A percentile compares a stretch with the other conserved stretches of the same genome.
These are phyloP conservation scores for Echinops telfairi DNA, from an alignment of 2,113 vertebrate species.

Conservation along the genomic window DNA sequence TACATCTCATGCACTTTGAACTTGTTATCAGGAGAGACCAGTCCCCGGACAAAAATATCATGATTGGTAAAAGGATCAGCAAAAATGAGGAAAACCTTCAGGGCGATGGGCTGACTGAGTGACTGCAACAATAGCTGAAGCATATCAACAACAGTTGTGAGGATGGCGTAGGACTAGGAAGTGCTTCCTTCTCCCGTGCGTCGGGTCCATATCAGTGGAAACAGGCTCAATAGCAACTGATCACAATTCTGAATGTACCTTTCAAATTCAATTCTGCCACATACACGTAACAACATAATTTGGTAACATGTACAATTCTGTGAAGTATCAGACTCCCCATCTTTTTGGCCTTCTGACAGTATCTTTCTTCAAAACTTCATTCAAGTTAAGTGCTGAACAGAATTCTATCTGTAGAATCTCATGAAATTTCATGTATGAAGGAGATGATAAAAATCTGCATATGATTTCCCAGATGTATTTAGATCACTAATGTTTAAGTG, in stretches of 20 bases:
- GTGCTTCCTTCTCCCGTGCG: too few relatives aligned
- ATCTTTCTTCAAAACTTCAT: neutral
- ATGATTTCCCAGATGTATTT: neutral
- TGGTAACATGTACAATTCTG: neutral
- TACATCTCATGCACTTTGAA: too few relatives aligned
- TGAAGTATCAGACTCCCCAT: neutral
- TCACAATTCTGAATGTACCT: neutral
- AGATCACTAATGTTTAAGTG: neutral
- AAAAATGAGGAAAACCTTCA: too few relatives aligned
- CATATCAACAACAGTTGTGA: too few relatives aligned
- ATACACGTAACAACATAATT: neutral
- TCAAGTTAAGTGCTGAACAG: neutral
- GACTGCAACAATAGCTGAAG: too few relatives aligned
- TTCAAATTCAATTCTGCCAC: neutral
- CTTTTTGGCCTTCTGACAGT: neutral
- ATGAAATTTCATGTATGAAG: neutral
- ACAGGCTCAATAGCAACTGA: too few relatives aligned
- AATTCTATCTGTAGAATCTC: neutral
- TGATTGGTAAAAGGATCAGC: too few relatives aligned
- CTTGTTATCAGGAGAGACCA: too few relatives aligned
- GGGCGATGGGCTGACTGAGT: too few relatives aligned
- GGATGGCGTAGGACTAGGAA: too few relatives aligned
- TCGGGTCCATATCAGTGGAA: too few relatives aligned
- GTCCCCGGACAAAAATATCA: too few relatives aligned
- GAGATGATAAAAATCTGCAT: neutral